A percentile compares a stretch with the other conserved stretches of the same genome.
Evolutionary conservation across 1,140 invertebrate genomes (phyloP).

Genomic region (Eubasilissa regina): DNA sequence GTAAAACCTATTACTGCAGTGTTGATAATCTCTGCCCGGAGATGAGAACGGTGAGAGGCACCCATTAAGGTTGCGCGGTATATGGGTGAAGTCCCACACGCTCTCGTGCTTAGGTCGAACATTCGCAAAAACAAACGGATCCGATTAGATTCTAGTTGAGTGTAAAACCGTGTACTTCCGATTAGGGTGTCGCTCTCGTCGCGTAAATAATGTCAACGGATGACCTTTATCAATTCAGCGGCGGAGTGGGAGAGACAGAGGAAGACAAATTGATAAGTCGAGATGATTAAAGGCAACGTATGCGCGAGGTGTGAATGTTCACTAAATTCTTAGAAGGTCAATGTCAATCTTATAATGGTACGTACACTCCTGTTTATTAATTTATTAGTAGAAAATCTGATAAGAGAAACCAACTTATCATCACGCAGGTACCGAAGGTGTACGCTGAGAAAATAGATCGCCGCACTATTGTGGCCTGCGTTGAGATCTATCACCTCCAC

Average conservation of each 20-base stretch:
- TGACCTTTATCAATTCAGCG: slow-evolving; percentile 43
- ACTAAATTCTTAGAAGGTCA: neutral
- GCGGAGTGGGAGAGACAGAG: neutral
- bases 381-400: too few relatives aligned
- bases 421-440: too few relatives aligned
- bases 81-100: slow-evolving; percentile 53
- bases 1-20: neutral
- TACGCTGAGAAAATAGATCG: too few relatives aligned
- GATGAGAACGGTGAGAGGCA: slow-evolving; percentile 5
- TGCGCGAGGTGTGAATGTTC: neutral
- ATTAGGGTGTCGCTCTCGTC: slow-evolving; percentile 43
- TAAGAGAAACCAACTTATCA: too few relatives aligned
- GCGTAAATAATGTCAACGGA: neutral
- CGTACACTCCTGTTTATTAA: neutral
- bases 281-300: neutral
- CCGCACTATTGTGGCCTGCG: too few relatives aligned
- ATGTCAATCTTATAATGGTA: neutral
- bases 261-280: slow-evolving; percentile 23
- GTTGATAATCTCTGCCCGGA: slow-evolving; percentile 3
- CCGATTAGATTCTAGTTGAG: slow-evolving; percentile 56
- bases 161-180: slow-evolving; percentile 58
- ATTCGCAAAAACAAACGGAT: slow-evolving; percentile 52
- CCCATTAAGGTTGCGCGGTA: slow-evolving; percentile 21
- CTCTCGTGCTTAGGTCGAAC: slow-evolving; percentile 25
- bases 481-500: too few relatives aligned